Conservation (phyloP, 2,888 invertebrate species). For the Ectropis crepuscularia region DNA sequence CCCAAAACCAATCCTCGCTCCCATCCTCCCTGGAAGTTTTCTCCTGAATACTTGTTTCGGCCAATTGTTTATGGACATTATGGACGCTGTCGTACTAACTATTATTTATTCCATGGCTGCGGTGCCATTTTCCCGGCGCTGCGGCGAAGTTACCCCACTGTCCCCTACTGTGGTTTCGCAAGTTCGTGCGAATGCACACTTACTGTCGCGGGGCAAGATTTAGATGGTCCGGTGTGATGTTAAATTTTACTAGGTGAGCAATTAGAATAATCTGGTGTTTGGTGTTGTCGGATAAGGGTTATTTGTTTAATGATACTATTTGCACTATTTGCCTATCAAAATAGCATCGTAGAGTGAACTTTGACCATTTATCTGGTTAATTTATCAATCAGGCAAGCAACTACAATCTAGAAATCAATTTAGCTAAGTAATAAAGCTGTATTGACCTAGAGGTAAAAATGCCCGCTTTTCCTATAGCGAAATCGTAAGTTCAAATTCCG, state of each 20-base stretch:
- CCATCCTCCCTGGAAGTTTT: conserved; percentile 61
- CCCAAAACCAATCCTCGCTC: conserved; percentile 4
- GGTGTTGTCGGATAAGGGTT: conserved; percentile 23
- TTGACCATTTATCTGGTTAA: too few relatives aligned
- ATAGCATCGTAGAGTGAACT: too few relatives aligned
- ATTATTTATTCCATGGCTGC: conserved; percentile 12
- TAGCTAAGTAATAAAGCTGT: too few relatives aligned
- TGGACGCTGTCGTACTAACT: conserved; percentile 13
- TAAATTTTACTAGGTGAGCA: conserved; percentile 42
- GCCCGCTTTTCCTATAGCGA: too few relatives aligned
- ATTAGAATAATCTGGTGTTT: conserved; percentile 39
- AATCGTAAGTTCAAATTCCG: too few relatives aligned
- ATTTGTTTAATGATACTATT: too few relatives aligned
- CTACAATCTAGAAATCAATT: too few relatives aligned
- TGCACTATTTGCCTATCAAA: too few relatives aligned
- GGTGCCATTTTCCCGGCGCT: conserved; percentile 54
- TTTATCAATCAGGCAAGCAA: too few relatives aligned
- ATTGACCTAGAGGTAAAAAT: too few relatives aligned
- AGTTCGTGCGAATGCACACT: conserved; percentile 70
- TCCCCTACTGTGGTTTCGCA: conserved; percentile 64
- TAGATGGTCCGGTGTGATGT: conserved; percentile 51
- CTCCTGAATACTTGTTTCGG: conserved; percentile 71
- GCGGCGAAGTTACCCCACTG: conserved; percentile 45
- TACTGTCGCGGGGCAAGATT: conserved; percentile 70
- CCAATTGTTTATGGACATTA: conserved; percentile 33